A percentile compares a stretch with the other conserved stretches of the same genome.
These are phyloP conservation scores for Gallinago undulata DNA, from an alignment of 2,113 vertebrate species.

Conservation along the genomic window DNA sequence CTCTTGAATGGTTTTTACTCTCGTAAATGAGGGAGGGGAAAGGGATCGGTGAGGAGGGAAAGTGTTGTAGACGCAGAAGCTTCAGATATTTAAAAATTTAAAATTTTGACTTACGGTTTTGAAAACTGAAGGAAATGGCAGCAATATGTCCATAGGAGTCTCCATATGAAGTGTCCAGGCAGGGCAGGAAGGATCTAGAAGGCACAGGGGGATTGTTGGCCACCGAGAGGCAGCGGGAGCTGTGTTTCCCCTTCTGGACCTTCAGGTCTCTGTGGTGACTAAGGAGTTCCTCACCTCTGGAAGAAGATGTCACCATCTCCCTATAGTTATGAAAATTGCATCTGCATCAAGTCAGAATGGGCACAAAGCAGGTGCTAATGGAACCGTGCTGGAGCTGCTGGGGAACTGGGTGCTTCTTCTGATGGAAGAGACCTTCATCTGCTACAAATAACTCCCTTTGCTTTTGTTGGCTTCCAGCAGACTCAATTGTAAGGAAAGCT, in stretches of 20 bases:
- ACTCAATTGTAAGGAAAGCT: neutral
- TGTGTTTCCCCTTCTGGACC: neutral
- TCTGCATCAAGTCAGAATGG: neutral
- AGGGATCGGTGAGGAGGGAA: neutral
- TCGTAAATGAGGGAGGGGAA: neutral
- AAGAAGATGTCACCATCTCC: neutral
- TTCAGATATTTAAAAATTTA: slow-evolving; percentile 19
- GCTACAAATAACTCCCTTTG: neutral
- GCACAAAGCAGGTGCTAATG: neutral
- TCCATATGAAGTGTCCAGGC: neutral
- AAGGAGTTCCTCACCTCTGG: neutral
- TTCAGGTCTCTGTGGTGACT: neutral
- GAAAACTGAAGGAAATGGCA: slow-evolving; percentile 5
- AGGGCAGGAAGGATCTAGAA: neutral
- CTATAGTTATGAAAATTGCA: neutral
- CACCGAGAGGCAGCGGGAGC: neutral
- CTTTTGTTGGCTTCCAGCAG: neutral
- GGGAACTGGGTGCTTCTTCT: neutral
- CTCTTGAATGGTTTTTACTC: slow-evolving; percentile 44
- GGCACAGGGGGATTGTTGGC: neutral
- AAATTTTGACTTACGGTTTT: neutral
- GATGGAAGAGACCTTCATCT: neutral
- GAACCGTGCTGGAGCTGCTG: neutral
- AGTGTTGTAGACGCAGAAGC: neutral
- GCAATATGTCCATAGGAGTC: neutral